Evolutionary conservation across 2,113 vertebrate genomes (phyloP).

Genomic region (Amblyopsis rosae): DNA sequence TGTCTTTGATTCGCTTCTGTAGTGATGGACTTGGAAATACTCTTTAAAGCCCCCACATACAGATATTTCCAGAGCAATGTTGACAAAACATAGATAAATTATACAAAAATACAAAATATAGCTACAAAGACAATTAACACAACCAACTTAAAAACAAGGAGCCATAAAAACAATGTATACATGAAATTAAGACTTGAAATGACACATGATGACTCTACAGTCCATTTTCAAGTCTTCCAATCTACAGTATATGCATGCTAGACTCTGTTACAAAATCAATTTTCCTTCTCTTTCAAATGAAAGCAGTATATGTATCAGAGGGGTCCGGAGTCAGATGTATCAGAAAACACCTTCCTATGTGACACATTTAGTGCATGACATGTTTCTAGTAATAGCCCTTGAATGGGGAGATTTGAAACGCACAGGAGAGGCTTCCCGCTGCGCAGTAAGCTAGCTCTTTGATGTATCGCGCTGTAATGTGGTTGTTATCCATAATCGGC

Average conservation of each 20-base stretch:
- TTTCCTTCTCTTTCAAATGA: conserved; percentile 53
- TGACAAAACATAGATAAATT: not conserved
- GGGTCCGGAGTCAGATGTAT: conserved; percentile 88
- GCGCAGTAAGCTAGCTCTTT: conserved; percentile 91
- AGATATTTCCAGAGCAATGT: no score
- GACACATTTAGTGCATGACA: conserved; percentile 96
- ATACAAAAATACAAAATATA: not conserved
- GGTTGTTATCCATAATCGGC: conserved; percentile 98
- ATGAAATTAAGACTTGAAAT: no score
- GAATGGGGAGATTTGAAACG: conserved; percentile 94
- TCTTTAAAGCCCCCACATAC: not conserved
- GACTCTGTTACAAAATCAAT: conserved; percentile 10
- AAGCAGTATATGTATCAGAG: conserved; percentile 80
- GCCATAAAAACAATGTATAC: no score
- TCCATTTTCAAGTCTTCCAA: conserved; percentile 24
- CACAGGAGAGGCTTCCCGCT: conserved; percentile 94
- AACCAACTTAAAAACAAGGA: not conserved
- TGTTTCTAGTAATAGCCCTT: conserved; percentile 91
- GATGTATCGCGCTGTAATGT: conserved; percentile 89
- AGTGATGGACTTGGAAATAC: not conserved
- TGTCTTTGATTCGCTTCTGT: not conserved
- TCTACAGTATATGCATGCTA: conserved; percentile 6
- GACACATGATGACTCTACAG: not conserved
- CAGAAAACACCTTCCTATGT: conserved; percentile 89
- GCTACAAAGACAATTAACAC: not conserved